Percentiles rank a stretch among this genome's conserved stretches.
Evolutionary conservation across 2,113 vertebrate species (phyloP).

Genomic region (Pygathrix nemaeus): DNA sequence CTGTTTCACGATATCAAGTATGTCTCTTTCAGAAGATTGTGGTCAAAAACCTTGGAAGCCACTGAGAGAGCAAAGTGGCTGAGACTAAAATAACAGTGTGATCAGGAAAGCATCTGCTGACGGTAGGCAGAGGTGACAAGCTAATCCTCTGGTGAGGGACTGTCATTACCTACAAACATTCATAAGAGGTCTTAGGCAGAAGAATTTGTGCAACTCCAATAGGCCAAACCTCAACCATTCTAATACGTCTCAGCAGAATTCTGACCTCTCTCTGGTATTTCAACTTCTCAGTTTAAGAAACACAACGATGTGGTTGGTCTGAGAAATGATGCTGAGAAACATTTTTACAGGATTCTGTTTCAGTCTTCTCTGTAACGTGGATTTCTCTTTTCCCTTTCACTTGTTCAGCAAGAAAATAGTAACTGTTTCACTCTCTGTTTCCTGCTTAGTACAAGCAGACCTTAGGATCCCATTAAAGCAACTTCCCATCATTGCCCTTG

Average conservation of each 20-base stretch:
- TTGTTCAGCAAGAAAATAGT: neutral
- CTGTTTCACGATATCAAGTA: neutral
- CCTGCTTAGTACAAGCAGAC: neutral
- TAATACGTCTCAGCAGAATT: neutral
- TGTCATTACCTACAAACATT: neutral
- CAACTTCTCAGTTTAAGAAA: neutral
- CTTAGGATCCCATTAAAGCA: neutral
- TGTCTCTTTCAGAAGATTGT: neutral
- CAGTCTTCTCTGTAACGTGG: neutral
- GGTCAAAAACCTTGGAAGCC: neutral
- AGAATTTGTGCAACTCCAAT: neutral
- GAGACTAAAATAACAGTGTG: neutral
- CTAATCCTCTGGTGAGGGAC: neutral
- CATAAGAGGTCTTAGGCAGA: neutral
- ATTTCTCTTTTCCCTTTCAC: neutral
- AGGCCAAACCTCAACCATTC: neutral
- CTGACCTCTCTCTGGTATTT: neutral
- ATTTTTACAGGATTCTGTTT: neutral
- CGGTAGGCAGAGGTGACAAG: neutral
- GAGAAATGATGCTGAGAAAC: neutral
- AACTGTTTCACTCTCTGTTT: neutral
- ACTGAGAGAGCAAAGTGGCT: neutral
- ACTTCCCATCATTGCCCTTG: neutral
- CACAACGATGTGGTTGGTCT: neutral
- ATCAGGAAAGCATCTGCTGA: neutral